phyloP scores from a whole-genome alignment of 2,888 invertebrate genomes.

The Eristalis intricaria region DNA sequence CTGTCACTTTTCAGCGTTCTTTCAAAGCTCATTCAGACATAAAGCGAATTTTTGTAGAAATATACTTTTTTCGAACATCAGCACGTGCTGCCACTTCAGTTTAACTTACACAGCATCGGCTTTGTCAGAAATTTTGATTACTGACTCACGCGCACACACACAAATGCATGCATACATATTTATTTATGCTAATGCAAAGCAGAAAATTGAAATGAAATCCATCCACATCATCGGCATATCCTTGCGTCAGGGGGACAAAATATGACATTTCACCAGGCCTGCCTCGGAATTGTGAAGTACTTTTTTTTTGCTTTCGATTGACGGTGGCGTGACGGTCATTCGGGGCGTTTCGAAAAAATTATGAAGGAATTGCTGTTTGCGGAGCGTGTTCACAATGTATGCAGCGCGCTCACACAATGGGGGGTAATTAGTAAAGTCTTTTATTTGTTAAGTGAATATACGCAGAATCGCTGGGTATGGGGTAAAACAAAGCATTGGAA shows the following conservation, averaged over 20 bases:
- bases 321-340: conserved; percentile 49
- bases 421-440: conserved; percentile 67
- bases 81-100: conserved; percentile 65
- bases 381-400: conserved; percentile 38
- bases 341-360: conserved; percentile 40
- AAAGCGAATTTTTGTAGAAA: conserved; percentile 13
- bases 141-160: conserved; percentile 20
- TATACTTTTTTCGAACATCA: conserved; percentile 14
- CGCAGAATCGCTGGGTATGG: neutral
- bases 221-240: conserved; percentile 26
- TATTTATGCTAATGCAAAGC: conserved; percentile 53
- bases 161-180: conserved; percentile 2
- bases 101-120: conserved; percentile 27
- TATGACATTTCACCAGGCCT: conserved; percentile 56
- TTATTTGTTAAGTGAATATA: conserved; percentile 52
- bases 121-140: conserved; percentile 59
- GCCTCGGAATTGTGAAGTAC: conserved; percentile 50
- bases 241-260: conserved; percentile 4
- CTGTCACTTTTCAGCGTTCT: conserved; percentile 35
- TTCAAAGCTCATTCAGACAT: conserved; percentile 14
- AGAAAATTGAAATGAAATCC: conserved; percentile 27
- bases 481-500: conserved; percentile 20
- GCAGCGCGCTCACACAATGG: conserved; percentile 51
- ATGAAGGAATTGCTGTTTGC: conserved; percentile 54
- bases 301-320: conserved; percentile 35